These are phyloP conservation scores for Phymorhynchus buccinoides DNA, from an alignment of 1,140 invertebrate species.

Conservation along the genomic window DNA sequence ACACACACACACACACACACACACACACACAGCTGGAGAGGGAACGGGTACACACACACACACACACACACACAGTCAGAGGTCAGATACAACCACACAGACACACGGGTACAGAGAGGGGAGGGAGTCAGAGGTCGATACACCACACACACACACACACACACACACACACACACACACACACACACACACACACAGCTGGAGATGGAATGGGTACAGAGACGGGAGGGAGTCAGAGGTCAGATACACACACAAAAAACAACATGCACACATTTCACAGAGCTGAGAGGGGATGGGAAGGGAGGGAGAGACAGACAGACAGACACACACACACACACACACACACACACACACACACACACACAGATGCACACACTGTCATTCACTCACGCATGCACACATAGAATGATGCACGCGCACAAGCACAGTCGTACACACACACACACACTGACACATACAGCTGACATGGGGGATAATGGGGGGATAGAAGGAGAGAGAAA, in stretches of 20 bases:
- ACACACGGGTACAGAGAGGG: too few relatives aligned
- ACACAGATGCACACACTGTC: neutral
- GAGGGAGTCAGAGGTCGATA: too few relatives aligned
- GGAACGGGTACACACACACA: neutral
- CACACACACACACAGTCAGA: neutral
- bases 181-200: conserved; percentile 38
- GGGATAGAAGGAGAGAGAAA: too few relatives aligned
- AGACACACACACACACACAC: neutral
- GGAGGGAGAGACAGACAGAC: neutral
- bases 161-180: too few relatives aligned
- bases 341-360: neutral
- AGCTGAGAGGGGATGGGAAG: too few relatives aligned
- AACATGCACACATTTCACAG: too few relatives aligned
- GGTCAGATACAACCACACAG: too few relatives aligned
- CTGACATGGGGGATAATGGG: too few relatives aligned
- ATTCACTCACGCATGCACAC: neutral
- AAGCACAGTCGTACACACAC: neutral
- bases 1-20: conserved; percentile 6
- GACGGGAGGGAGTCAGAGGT: conserved; percentile 56
- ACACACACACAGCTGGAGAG: neutral
- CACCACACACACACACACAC: too few relatives aligned
- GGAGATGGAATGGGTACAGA: conserved; percentile 45
- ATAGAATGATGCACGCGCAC: neutral
- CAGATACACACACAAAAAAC: neutral
- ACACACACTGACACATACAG: neutral